A percentile compares a stretch with the other conserved stretches of the same genome.
These are phyloP conservation scores for Irena cyanogastra DNA, from an alignment of 2,113 vertebrate species.

Conservation along the genomic window DNA sequence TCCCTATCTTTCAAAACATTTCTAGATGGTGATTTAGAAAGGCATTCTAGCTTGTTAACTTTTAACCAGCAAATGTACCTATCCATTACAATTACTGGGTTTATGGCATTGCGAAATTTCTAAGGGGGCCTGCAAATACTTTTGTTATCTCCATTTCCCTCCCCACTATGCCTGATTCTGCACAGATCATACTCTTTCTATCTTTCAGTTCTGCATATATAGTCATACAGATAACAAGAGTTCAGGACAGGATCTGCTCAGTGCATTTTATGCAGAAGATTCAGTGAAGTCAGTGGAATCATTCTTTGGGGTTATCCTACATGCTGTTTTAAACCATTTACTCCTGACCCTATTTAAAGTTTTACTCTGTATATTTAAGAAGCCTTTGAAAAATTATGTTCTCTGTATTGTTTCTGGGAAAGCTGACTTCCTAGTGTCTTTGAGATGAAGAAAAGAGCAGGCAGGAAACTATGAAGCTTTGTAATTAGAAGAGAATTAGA, in stretches of 20 bases:
- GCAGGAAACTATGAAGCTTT: not conserved
- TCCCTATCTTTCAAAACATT: constrained; percentile 38
- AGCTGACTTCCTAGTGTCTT: not conserved
- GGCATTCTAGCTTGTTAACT: constrained; percentile 63
- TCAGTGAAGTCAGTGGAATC: not conserved
- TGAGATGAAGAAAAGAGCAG: not conserved
- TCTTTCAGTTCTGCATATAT: not conserved
- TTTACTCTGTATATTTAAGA: not conserved
- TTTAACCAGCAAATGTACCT: constrained; percentile 70
- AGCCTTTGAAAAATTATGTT: not conserved
- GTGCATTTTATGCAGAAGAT: not conserved
- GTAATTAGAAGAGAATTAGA: not conserved
- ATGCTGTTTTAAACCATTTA: not conserved
- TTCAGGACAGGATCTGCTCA: not conserved
- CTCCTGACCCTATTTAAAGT: not conserved
- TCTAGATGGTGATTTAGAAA: constrained; percentile 49
- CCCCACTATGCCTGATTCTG: not conserved
- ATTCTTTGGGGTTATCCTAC: not conserved
- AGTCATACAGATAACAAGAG: not conserved
- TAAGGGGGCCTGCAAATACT: constrained; percentile 14
- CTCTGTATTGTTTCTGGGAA: not conserved
- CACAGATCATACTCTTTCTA: not conserved
- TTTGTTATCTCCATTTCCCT: constrained; percentile 50
- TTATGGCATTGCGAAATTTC: constrained; percentile 55
- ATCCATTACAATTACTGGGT: constrained; percentile 43